Evolutionary conservation across 2,888 invertebrate genomes (phyloP), one percentile per base, ranked within the genome.

Genomic region (Cryptocephalus moraei): DNA sequence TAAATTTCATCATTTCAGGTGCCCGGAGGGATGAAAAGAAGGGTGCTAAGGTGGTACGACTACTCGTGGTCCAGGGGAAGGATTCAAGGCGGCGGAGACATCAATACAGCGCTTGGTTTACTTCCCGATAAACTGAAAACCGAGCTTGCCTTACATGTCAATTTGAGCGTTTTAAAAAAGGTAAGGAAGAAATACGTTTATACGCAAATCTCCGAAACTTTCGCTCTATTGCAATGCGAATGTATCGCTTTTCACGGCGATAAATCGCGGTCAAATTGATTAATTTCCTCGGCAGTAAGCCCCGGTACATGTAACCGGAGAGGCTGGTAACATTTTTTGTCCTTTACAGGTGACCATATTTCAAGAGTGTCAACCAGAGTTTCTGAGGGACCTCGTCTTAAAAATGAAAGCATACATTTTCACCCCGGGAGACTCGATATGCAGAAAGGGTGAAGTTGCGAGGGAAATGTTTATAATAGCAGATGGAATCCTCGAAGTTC

Each of bases 371-470:
- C 93, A 95, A 68, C 95, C 95, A 0, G 95, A 95, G 72, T 96
- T 96, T 70, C 81, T 96, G 4, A 92, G 95, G 68, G 95, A 96
- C 70, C 78, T 96, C 57, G 95, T 96, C 52, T 77, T 96, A 55
- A 96, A 96, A 75, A 96, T 96, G 95, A 91, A 91, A 73, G 94
- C 95, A 8, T 95, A 92, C 70, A 96, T 96, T 69, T 96, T 96
- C 72, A 96, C 95, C 22, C 95, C 95, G 0, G 95, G 95, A 14
- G 95, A 96, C 71, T 87, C 94, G 50, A 94, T 96, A 65, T 95
- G 95, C 67, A 81, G 95, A 36, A 91, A 94, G 73, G 95, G 91
- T 61, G 73, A 71, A 54, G 84, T 62, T 86, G 95, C 95, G 1
- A 76, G 95, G 53, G 95, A 96, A 73, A 96, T 96, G 95, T 96